These are phyloP conservation scores for Philaethria dido DNA, from an alignment of 2,888 invertebrate species.

Conservation along the genomic window DNA sequence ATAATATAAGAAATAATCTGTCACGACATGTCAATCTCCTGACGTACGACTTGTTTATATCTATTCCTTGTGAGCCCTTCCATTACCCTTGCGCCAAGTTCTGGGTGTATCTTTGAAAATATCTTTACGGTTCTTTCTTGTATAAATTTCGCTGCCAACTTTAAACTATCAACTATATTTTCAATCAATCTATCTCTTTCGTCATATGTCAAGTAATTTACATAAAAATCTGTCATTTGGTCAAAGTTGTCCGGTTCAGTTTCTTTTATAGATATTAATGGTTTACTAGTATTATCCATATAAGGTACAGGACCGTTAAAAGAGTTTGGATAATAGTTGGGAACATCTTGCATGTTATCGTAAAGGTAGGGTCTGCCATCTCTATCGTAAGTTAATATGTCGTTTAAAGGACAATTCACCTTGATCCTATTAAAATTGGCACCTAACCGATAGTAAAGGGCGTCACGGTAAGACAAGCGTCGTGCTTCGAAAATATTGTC, in stretches of 20 bases:
- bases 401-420: slow-evolving; percentile 94
- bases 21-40: not conserved
- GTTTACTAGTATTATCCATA: slow-evolving; percentile 80
- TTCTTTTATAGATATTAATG: slow-evolving; percentile 80
- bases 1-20: not conserved
- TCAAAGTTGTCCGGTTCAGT: slow-evolving; percentile 95
- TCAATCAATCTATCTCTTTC: slow-evolving; percentile 89
- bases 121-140: slow-evolving; percentile 87
- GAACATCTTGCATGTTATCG: slow-evolving; percentile 92
- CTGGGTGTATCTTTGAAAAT: slow-evolving; percentile 90
- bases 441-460: slow-evolving; percentile 93
- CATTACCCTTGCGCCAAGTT: slow-evolving; percentile 85
- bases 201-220: slow-evolving; percentile 87
- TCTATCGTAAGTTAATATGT: slow-evolving; percentile 89
- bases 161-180: slow-evolving; percentile 91
- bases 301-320: slow-evolving; percentile 91
- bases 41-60: not conserved
- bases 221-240: slow-evolving; percentile 92
- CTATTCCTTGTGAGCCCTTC: slow-evolving; percentile 48
- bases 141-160: slow-evolving; percentile 86
- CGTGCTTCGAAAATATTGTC: slow-evolving; percentile 95
- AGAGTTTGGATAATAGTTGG: slow-evolving; percentile 98
- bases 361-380: slow-evolving; percentile 91
- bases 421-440: slow-evolving; percentile 95
- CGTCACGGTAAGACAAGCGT: slow-evolving; percentile 93